Base-by-base conservation (phyloP, 2,797 vertebrate species). In the Gallinago solitaria region DNA sequence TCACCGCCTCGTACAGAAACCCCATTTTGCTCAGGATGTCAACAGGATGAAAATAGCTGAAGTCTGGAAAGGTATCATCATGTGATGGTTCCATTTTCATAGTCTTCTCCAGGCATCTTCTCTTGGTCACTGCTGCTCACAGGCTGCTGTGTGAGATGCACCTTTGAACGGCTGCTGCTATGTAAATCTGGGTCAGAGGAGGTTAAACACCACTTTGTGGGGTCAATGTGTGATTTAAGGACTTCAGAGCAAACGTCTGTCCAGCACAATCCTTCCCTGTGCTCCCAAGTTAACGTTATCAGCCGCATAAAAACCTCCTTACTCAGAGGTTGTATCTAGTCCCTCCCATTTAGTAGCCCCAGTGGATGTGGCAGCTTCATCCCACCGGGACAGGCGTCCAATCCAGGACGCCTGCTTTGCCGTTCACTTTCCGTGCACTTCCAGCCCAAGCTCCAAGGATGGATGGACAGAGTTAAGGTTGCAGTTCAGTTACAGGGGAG, bases 381-480 rank as follows among this genome's bases (percentile, higher is more conserved):
- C 67, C 56, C 61, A 21, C 14, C 1, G 0, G 35, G 43, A 53
- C 37, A 78, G 19, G 19, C 1, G 0, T 17, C 50, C 2, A 0
- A 30, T 2, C 24, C 77, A 77, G 71, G 41, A 24, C 17, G 87
- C 23, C 24, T 23, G 37, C 53, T 83, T 47, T 48, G 25, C 54
- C n/a, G 1, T 19, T 47, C 4, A 1, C 27, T 41, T 59, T 19
- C 83, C 33, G 12, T 16, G 19, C 39, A 7, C 11, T 64, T 53
- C 63, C 74, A 83, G 57, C 6, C 45, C 33, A 41, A 53, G n/a
- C 25, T 69, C 30, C 8, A 13, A 8, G 51, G 45, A 37, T 5
- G 47, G 51, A 37, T 5, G 7, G 50, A 25, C 16, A 61, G 73
- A 79, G 33, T 51, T 57, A 59, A 53, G 16, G 20, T 11, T 60